Evolutionary conservation across 2,888 invertebrate genomes (phyloP), one percentile per base, ranked within the genome.

Genomic region (Polyploca ridens): DNA sequence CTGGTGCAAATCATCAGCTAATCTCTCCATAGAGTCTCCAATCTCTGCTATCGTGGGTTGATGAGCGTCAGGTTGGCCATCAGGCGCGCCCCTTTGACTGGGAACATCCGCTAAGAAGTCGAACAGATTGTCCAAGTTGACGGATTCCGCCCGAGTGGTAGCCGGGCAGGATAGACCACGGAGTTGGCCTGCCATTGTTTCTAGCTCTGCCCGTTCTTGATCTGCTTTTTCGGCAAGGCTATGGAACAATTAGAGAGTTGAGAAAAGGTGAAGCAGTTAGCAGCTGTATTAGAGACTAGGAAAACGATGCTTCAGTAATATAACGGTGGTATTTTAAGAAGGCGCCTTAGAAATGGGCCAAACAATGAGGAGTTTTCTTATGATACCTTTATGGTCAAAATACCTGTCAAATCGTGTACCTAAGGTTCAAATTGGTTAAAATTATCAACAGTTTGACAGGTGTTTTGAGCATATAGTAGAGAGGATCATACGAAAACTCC

Each of bases 101-200:
- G 92, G 94, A 54, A 97, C 96, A 77, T 98, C 98, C 0, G 97
- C 97, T 33, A 98, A 94, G 90, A 98, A 98, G 66, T 98, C 98
- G 90, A 98, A 98, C 77, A 98, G 91, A 88, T 98, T 98, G 88
- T 98, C 98, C 78, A 98, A 90, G 85, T 98, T 98, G 0, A 98
- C 97, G 0, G 97, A 96, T 80, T 97, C 97, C 10, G 96, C 89
- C n/a, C 95, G 86, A 11, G 89, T 86, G 67, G 84, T 83, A 66
- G 87, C 79, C 27, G 86, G 83, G 63, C 86, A 88, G 33, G 86
- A 86, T 0, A 92, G 77, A 0, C 89, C 92, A 0, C 93, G 90
- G 8, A 94, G 85, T 62, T 92, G 92, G 69, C 86, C 93, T 5
- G 93, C 93, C 92, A 94, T 93, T 63, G 82, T 91, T 58, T 92